Evolutionary conservation across 1,140 invertebrate species (phyloP).

Genomic region (Drosophila arawakana): DNA sequence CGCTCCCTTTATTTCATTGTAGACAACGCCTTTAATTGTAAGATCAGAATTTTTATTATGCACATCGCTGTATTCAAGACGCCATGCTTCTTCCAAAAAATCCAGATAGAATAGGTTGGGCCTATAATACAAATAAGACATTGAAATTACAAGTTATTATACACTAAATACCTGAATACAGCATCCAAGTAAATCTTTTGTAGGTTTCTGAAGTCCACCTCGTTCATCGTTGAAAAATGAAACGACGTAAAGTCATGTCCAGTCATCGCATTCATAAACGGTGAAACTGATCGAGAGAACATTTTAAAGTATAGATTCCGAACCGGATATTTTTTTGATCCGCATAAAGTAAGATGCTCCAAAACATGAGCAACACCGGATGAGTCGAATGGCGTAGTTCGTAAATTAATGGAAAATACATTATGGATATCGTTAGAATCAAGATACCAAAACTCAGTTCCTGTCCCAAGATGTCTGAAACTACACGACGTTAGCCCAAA

Average conservation of each 20-base stretch:
- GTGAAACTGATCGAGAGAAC: constrained; percentile 95
- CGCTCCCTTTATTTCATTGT: constrained; percentile 98
- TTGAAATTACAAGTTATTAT: background rate
- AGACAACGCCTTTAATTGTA: constrained; percentile 96
- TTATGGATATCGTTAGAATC: too few relatives aligned
- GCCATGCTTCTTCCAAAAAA: constrained; percentile 97
- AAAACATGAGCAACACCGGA: constrained; percentile 97
- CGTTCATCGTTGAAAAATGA: constrained; percentile 96
- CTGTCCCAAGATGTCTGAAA: too few relatives aligned
- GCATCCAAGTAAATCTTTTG: constrained; percentile 96
- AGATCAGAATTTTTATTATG: constrained; percentile 90
- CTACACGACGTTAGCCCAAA: too few relatives aligned
- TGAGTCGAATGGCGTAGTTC: too few relatives aligned
- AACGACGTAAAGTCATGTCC: constrained; percentile 98
- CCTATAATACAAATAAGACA: constrained; percentile 68
- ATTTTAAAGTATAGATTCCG: constrained; percentile 99
- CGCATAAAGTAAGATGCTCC: constrained; percentile 96
- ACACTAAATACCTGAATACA: constrained; percentile 87
- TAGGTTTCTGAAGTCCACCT: constrained; percentile 92
- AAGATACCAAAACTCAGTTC: too few relatives aligned
- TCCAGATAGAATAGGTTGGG: constrained; percentile 92
- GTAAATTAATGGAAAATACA: too few relatives aligned
- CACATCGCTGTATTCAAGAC: constrained; percentile 92
- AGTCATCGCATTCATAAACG: constrained; percentile 98
- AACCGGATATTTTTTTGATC: constrained; percentile 93